phyloP scores from a whole-genome alignment of 2,888 invertebrate species.

The Cosmopolites sordidus region DNA sequence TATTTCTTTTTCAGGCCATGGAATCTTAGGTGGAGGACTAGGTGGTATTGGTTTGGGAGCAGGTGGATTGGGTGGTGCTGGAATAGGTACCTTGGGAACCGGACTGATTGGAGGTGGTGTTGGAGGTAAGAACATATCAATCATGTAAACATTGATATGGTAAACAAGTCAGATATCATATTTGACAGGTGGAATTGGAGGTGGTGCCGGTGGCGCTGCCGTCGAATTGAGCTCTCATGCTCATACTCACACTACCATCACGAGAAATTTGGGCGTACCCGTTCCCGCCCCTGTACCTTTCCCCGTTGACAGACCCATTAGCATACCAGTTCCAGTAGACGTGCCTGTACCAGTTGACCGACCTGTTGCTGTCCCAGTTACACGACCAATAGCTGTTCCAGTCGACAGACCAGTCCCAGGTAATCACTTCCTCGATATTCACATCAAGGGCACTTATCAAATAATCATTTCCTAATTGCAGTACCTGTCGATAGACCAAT shows the following conservation, averaged over 20 bases:
- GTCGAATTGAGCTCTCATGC: constrained; percentile 38
- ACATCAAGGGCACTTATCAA: too few relatives aligned
- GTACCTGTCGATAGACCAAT: constrained; percentile 52
- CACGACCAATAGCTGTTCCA: constrained; percentile 39
- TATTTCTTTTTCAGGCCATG: constrained; percentile 14
- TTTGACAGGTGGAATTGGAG: constrained; percentile 3
- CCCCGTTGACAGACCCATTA: constrained; percentile 44
- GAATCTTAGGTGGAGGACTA: constrained; percentile 27
- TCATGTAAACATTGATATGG: not conserved
- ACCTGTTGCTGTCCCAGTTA: constrained; percentile 43
- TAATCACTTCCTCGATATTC: constrained; percentile 35
- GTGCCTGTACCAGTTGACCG: constrained; percentile 49
- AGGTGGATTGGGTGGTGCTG: constrained; percentile 11
- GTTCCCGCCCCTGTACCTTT: constrained; percentile 45
- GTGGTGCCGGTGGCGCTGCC: constrained; percentile 15
- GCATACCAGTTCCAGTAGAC: constrained; percentile 46
- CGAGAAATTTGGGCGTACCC: constrained; percentile 54
- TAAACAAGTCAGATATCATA: not conserved
- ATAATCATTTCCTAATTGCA: too few relatives aligned
- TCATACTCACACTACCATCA: constrained; percentile 39
- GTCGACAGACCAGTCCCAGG: constrained; percentile 43
- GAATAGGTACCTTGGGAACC: constrained; percentile 11
- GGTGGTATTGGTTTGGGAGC: constrained; percentile 21
- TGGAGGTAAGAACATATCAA: not conserved
- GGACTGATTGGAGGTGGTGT: constrained; percentile 3